phyloP scores from a whole-genome alignment of 2,113 vertebrate genomes.

The Clarias magur region DNA sequence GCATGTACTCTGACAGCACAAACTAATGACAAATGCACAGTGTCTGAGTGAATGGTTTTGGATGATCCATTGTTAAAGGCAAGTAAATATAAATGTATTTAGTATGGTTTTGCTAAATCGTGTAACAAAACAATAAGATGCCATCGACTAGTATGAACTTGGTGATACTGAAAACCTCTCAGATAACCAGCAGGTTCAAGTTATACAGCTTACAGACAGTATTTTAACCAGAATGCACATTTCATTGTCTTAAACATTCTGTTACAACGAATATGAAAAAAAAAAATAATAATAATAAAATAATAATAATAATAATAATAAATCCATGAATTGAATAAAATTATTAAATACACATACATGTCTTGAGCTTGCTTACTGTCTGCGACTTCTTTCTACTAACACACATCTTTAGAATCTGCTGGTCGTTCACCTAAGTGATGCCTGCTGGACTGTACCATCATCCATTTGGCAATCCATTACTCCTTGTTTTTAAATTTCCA shows the following conservation, averaged over 20 bases:
- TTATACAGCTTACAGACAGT: not conserved
- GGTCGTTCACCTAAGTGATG: not conserved
- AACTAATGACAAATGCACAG: not conserved
- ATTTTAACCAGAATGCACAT: not conserved
- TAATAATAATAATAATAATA: too few species aligned
- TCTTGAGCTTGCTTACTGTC: not conserved
- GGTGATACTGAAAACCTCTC: not conserved
- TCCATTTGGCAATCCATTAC: not conserved
- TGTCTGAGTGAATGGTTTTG: not conserved
- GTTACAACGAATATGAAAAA: not conserved
- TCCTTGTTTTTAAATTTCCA: not conserved
- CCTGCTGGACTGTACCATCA: not conserved
- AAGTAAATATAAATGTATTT: not conserved
- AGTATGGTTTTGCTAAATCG: not conserved
- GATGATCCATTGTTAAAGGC: not conserved
- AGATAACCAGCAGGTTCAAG: not conserved
- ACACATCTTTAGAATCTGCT: not conserved
- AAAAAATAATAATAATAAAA: too few species aligned
- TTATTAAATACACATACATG: not conserved
- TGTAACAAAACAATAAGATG: not conserved
- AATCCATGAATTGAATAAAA: not conserved
- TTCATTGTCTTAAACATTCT: not conserved
- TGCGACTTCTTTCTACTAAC: not conserved
- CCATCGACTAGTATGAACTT: not conserved
- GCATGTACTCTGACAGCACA: constrained; percentile 1